Evolutionary conservation across 2,888 invertebrate species (phyloP).

Genomic region (Drepanosiphum platanoidis): DNA sequence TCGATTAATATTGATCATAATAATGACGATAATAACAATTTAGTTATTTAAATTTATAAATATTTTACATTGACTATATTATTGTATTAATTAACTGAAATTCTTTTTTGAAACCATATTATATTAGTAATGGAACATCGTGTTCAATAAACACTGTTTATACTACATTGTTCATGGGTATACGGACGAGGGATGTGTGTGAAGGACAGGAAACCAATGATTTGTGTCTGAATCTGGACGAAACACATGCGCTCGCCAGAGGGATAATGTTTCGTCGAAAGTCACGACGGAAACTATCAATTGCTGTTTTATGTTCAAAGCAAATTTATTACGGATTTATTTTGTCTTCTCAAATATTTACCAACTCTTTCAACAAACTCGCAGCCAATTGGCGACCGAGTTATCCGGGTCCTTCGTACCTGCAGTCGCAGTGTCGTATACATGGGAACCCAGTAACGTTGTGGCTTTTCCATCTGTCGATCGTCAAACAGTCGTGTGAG

Average conservation of each 20-base stretch:
- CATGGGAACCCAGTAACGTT: not conserved
- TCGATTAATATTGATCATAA: no score
- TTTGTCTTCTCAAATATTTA: constrained; percentile 57
- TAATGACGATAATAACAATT: no score
- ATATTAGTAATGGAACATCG: no score
- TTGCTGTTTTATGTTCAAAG: constrained; percentile 7
- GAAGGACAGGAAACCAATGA: constrained; percentile 25
- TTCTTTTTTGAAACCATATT: no score
- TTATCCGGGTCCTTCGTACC: not conserved
- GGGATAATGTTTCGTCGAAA: constrained; percentile 31
- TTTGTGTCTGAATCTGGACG: constrained; percentile 30
- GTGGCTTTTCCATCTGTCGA: constrained; percentile 22
- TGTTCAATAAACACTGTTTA: no score
- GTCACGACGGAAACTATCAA: constrained; percentile 45
- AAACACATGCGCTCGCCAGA: not conserved
- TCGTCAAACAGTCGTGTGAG: constrained; percentile 30
- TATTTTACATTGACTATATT: no score
- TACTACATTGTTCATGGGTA: constrained; percentile 17
- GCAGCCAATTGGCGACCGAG: constrained; percentile 13
- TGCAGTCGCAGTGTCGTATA: not conserved
- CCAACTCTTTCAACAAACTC: constrained; percentile 20
- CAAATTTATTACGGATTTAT: constrained; percentile 31
- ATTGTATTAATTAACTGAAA: no score
- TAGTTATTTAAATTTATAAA: no score
- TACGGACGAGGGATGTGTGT: not conserved